Percentiles rank a stretch among this genome's conserved stretches.
phyloP scores from a whole-genome alignment of 2,797 vertebrate genomes.

The Hydrolagus colliei region DNA sequence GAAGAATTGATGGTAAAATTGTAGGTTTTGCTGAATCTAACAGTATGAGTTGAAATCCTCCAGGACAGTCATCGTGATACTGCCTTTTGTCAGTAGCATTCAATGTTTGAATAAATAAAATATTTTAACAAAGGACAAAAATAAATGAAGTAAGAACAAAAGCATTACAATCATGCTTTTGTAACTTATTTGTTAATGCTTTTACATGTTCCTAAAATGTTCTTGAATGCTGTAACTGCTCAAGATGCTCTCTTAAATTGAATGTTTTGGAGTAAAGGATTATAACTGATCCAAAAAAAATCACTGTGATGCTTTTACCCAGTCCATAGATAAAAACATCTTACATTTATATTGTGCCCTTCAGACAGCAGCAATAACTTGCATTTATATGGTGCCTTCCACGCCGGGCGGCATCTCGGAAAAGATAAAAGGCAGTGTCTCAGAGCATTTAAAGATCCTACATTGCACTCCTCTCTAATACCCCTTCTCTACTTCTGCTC shows the following conservation, averaged over 20 bases:
- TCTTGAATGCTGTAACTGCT: background rate
- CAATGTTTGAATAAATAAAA: slow-evolving; percentile 16
- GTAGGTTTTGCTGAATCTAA: background rate
- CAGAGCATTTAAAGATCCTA: too few relatives aligned
- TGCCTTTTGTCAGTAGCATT: background rate
- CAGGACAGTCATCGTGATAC: slow-evolving; percentile 20
- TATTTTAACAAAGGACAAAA: slow-evolving; percentile 1
- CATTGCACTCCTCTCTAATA: too few relatives aligned
- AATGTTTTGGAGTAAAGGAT: background rate
- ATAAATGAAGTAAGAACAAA: slow-evolving; percentile 12
- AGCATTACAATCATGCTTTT: slow-evolving; percentile 1
- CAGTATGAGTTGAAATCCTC: background rate
- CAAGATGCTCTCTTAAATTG: slow-evolving; percentile 6
- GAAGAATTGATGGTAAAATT: slow-evolving; percentile 12
- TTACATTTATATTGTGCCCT: too few relatives aligned
- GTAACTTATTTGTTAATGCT: background rate
- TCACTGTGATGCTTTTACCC: too few relatives aligned
- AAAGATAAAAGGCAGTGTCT: too few relatives aligned
- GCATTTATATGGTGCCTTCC: too few relatives aligned
- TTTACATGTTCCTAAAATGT: background rate
- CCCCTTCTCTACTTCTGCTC: background rate
- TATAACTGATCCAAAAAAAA: too few relatives aligned
- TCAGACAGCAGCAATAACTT: too few relatives aligned
- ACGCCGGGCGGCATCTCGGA: too few relatives aligned
- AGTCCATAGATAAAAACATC: too few relatives aligned